Evolutionary conservation across 2,888 invertebrate species (phyloP), one percentile per base, ranked within the genome.

Genomic region (Anoplius nigerrimus): DNA sequence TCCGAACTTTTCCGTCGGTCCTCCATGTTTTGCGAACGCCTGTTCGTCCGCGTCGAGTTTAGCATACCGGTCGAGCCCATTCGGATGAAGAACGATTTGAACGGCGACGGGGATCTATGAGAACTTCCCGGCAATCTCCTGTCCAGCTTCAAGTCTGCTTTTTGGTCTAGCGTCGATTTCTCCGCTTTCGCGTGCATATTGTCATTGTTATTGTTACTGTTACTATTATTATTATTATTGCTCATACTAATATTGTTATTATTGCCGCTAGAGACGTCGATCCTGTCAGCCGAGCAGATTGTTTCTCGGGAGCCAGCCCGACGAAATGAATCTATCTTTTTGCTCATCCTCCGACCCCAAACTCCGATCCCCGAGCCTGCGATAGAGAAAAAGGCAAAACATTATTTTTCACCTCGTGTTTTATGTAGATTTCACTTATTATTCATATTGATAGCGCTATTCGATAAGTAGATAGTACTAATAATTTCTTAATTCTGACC

Each of bases 341-440:
- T 93, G 75, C 94, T 94, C 94, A 95, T 94, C 75, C 93, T 92
- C 71, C 94, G 92, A 82, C 95, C 94, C 95, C 95, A 95, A 21
- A 88, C 84, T 46, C 86, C 84, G 13, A 87, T 74, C 62, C 88
- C 84, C 81, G 81, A 75, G 57, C 72, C 79, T 79, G 66, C 3
- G 34, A 16, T 13, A 4, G 18, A 55, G 15, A 54, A n/a, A n/a
- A 16, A 54, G n/a, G 15, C n/a, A 54, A 15, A 16, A n/a, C 11
- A 34, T n/a, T 13, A 53, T 22, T 27, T n/a, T 55, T n/a, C 15
- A 34, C 11, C 11, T 1, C 6, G 6, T 13, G 1, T 6, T 34
- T 34, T 11, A 13, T 34, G n/a, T n/a, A n/a, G n/a, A n/a, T n/a
- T n/a, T n/a, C n/a, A n/a, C n/a, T n/a, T n/a, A n/a, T n/a, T n/a